Evolutionary conservation across 1,140 invertebrate genomes (phyloP).

Genomic region (Latrodectus geometricus): DNA sequence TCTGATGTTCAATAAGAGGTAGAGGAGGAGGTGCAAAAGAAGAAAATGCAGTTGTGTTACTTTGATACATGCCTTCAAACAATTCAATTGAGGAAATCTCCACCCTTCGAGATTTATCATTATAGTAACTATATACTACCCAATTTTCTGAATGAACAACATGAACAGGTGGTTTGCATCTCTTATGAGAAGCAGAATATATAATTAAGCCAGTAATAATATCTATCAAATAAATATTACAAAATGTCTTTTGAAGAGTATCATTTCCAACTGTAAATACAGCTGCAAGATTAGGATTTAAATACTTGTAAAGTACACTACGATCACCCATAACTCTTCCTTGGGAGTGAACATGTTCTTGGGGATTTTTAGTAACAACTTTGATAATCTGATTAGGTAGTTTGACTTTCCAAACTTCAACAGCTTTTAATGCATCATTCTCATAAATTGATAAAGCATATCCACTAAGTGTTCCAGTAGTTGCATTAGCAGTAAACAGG

Average conservation of each 20-base stretch:
- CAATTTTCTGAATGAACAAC: constrained; percentile 98
- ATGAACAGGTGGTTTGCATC: constrained; percentile 83
- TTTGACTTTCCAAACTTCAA: constrained; percentile 79
- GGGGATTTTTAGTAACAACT: constrained; percentile 72
- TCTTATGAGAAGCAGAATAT: constrained; percentile 71
- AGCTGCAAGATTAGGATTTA: constrained; percentile 96
- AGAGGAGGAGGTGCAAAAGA: constrained; percentile 77
- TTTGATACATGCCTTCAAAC: constrained; percentile 91
- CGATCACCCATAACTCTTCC: constrained; percentile 94
- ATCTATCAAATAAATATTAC: constrained; percentile 90
- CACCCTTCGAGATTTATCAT: constrained; percentile 89
- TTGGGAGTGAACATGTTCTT: constrained; percentile 94
- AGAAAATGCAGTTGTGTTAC: constrained; percentile 88
- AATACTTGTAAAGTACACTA: constrained; percentile 97
- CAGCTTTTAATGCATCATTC: constrained; percentile 69
- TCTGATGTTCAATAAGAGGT: constrained; percentile 86
- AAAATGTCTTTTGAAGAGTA: constrained; percentile 79
- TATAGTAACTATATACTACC: constrained; percentile 94
- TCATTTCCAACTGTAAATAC: constrained; percentile 84
- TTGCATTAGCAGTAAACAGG: constrained; percentile 73
- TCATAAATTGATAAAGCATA: constrained; percentile 69
- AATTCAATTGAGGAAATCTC: constrained; percentile 94
- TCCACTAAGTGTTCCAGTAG: constrained; percentile 77
- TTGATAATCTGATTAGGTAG: constrained; percentile 77
- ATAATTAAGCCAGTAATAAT: constrained; percentile 82